Evolutionary conservation across 1,140 invertebrate species (phyloP), one percentile per base, ranked within the genome.

Genomic region (Antheraea pernyi): DNA sequence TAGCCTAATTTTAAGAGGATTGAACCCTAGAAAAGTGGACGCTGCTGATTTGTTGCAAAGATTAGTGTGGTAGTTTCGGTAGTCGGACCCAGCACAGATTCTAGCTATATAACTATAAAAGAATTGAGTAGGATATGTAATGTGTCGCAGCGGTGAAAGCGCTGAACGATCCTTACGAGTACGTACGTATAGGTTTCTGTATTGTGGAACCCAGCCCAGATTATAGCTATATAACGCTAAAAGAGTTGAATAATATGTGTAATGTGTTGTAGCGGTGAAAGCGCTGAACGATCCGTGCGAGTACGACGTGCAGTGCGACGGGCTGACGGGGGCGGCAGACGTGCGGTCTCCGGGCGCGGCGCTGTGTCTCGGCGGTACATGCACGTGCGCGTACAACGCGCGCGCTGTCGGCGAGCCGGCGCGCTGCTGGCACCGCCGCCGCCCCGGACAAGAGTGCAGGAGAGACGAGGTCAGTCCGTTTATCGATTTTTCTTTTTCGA

Each of bases 281-380:
- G 77, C 77, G 0, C 73, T 91, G 7, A 79, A 85, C 65, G 87
- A 88, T 0, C 42, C 81, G 0, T 91, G 89, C 60, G 84, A 84
- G 48, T 90, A 83, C 78, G 89, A 91, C 77, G 87, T 89, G 48
- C 89, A 91, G 59, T 91, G 89, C 67, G 83, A 88, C 59, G 72
- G 72, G 4, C 64, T 91, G 36, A 77, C 85, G 0, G 89, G 89
- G 0, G 60, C 68, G 7, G 16, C 70, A 0, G 86, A 85, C 1
- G 80, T 80, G 13, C 75, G 78, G 0, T 78, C 81, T 0, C 81
- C 86, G 0, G 84, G 84, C 48, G 85, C 86, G 0, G 80, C 89
- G 16, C 70, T 90, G 18, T 91, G 89, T 65, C 74, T 91, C 10
- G 85, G 81, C 37, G 88, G 86, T 0, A 65, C 63, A 0, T 91